Base-by-base conservation (phyloP, 2,888 invertebrate genomes). In the Apeira syringaria region DNA sequence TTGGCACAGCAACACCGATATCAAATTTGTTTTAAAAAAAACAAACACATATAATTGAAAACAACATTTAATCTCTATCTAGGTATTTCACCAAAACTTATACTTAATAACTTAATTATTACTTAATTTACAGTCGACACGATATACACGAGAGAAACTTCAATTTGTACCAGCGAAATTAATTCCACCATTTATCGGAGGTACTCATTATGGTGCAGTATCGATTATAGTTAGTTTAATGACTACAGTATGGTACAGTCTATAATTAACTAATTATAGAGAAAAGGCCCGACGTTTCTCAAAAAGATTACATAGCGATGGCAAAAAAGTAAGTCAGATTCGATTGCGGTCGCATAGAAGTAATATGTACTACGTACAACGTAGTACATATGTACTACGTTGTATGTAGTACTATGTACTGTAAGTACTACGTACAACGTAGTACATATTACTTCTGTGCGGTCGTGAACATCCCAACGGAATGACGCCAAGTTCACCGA, bases 61-160 rank as follows among this genome's bases (percentile, higher is more conserved):
- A 42, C 30, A 29, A 34, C 17, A 25, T 8, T 17, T 28, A 11
- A 22, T 34, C 22, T 18, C 11, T 11, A 24, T 25, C 9, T 27
- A 37, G 28, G 11, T 22, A 12, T 34, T 38, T 44, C 15, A 44
- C 41, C 12, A 33, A 36, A 35, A 41, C 46, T 42, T 46, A 30
- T n/a, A n/a, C 20, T 43, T 26, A 43, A 36, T 35, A 32, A 28
- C 11, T 39, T 42, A 47, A 46, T 8, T 9, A 41, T 38, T 40
- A 44, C 40, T 32, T 47, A 47, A 59, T 63, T 47, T 64, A 69
- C 64, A 68, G 43, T 59, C 51, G 64, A 71, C 64, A 61, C 67
- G 51, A 61, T 63, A 53, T 65, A 62, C 59, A 65, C 56, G 62
- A 48, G 47, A 44, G 40, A 56, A 50, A 49, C 27, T 30, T 31